Evolutionary conservation across 2,888 invertebrate genomes (phyloP).

Genomic region (Microplitis deprimator): DNA sequence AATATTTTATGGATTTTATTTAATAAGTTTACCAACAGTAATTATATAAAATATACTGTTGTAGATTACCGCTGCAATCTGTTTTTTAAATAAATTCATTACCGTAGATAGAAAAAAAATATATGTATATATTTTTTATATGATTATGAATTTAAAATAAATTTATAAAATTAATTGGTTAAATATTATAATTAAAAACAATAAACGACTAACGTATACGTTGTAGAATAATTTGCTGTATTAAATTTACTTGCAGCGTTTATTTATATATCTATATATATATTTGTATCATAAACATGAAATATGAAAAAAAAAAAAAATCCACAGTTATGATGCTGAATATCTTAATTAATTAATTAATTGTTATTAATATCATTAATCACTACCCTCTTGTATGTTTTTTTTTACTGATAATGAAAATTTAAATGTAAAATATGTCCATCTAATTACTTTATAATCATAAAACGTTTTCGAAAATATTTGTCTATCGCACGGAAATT

Average conservation of each 20-base stretch:
- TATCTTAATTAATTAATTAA: background rate
- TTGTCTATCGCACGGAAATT: too few species aligned
- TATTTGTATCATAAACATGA: background rate
- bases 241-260: background rate
- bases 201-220: background rate
- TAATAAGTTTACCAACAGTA: too few species aligned
- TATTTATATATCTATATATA: background rate
- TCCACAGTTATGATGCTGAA: background rate
- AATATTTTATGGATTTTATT: too few species aligned
- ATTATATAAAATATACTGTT: too few species aligned
- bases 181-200: background rate
- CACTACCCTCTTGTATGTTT: background rate
- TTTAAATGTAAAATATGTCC: background rate
- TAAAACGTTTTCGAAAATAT: too few species aligned
- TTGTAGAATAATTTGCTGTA: background rate
- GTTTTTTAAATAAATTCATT: too few species aligned
- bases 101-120: too few species aligned
- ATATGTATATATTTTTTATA: background rate
- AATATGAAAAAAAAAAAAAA: too few species aligned
- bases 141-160: background rate
- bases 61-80: too few species aligned
- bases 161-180: background rate
- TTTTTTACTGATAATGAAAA: background rate
- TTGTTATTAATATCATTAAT: background rate
- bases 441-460: too few species aligned